Base-by-base conservation (phyloP, 2,888 invertebrate species). In the Heliconius cydno region DNA sequence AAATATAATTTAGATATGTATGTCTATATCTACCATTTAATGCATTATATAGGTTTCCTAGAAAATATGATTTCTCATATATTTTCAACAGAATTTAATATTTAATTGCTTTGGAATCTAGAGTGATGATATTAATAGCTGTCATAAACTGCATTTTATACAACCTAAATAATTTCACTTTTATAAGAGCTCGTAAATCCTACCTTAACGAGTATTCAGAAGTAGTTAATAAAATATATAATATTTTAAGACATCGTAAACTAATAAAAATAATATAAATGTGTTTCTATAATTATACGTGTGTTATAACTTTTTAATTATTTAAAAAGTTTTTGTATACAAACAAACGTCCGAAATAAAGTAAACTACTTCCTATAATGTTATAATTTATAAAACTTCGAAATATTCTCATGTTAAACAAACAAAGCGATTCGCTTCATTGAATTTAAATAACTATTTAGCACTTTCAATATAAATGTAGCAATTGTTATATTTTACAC, bases 201-300 rank as follows among this genome's bases (percentile, higher is more conserved):
- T 57, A 73, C 25, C 57, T 38, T 52, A 78, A 78, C 52, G 72
- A 71, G 63, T 65, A 52, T 78, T 73, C n/a, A 72, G 78, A 66
- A 66, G 22, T 65, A 41, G 65, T 66, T 38, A 66, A 72, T 57
- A 57, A 66, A 57, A 78, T 66, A 46, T 73, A 19, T 77, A 34
- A 77, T 46, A 72, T 77, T 72, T n/a, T 13, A 30, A 66, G 71
- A 72, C 25, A 41, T 66, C 73, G 72, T 57, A 66, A 78, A 72
- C 41, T 34, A 30, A 22, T 52, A 72, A 52, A 7, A 71, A 65
- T 15, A 1, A 22, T 28, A 30, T 65, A 71, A 71, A 77, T 38
- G 25, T 57, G 19, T 34, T 66, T 52, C 22, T 15, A 60, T 38
- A 34, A 34, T 34, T 9, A 34, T 34, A 1, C 2, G 41, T 12